Evolutionary conservation across 2,113 vertebrate species (phyloP).

Genomic region (Callospermophilus lateralis): DNA sequence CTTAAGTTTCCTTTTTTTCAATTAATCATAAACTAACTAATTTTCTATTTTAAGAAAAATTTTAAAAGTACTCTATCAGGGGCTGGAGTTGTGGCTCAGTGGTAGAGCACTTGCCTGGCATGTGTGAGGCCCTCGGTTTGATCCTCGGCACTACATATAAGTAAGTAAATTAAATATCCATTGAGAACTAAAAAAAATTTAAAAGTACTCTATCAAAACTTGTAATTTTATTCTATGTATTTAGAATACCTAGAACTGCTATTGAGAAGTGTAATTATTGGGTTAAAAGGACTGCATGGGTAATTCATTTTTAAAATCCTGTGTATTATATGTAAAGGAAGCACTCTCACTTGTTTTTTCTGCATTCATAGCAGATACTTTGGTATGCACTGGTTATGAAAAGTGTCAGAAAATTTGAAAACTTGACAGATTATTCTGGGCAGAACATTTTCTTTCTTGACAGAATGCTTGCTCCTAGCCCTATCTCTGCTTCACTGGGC

Average conservation of each 20-base stretch:
- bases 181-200: not conserved
- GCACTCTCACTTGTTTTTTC: slow-evolving; percentile 50
- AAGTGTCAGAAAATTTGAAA: slow-evolving; percentile 86
- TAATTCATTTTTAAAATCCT: not conserved
- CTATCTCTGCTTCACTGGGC: slow-evolving; percentile 86
- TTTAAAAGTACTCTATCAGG: too few species aligned
- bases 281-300: not conserved
- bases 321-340: slow-evolving; percentile 60
- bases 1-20: slow-evolving; percentile 3
- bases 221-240: not conserved
- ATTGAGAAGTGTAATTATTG: not conserved
- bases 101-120: too few species aligned
- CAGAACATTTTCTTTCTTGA: slow-evolving; percentile 86
- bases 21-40: not conserved
- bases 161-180: too few species aligned
- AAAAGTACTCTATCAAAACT: too few species aligned
- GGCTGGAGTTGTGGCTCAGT: too few species aligned
- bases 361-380: slow-evolving; percentile 76
- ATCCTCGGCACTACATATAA: too few species aligned
- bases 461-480: slow-evolving; percentile 82
- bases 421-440: slow-evolving; percentile 86
- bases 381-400: slow-evolving; percentile 82
- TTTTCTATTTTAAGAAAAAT: not conserved
- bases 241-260: not conserved
- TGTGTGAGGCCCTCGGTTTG: too few species aligned